Percentiles rank a stretch among this genome's conserved stretches.
Evolutionary conservation across 2,888 invertebrate species (phyloP).

Genomic region (Cosmia pyralina): DNA sequence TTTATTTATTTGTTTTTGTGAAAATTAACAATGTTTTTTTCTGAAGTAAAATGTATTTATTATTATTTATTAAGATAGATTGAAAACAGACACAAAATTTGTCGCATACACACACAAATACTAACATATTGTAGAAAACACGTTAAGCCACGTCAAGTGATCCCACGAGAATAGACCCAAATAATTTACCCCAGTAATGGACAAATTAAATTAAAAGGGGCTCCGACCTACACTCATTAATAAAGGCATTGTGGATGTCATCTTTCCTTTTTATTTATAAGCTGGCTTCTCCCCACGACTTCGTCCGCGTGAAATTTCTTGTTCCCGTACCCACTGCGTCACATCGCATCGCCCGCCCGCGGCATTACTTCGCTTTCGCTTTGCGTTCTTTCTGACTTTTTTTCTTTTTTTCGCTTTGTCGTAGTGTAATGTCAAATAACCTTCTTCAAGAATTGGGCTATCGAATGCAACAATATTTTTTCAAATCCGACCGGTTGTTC

Average conservation of each 20-base stretch:
- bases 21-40: too few species aligned
- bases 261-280: slow-evolving; percentile 23
- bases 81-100: too few species aligned
- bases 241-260: slow-evolving; percentile 29
- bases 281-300: not conserved
- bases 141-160: slow-evolving; percentile 27
- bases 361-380: not conserved
- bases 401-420: too few species aligned
- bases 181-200: slow-evolving; percentile 49
- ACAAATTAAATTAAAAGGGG: slow-evolving; percentile 56
- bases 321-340: not conserved
- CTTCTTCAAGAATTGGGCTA: not conserved
- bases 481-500: not conserved
- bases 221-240: slow-evolving; percentile 32
- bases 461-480: not conserved
- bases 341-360: not conserved
- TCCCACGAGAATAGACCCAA: slow-evolving; percentile 33
- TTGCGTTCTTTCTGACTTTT: not conserved
- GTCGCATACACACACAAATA: slow-evolving; percentile 8
- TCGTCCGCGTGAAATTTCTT: not conserved
- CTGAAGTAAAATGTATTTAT: too few species aligned
- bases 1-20: too few species aligned
- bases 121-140: slow-evolving; percentile 26
- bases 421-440: not conserved
- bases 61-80: too few species aligned